Evolutionary conservation across 1,140 invertebrate species (phyloP).

Genomic region (Drosophila trapezifrons): DNA sequence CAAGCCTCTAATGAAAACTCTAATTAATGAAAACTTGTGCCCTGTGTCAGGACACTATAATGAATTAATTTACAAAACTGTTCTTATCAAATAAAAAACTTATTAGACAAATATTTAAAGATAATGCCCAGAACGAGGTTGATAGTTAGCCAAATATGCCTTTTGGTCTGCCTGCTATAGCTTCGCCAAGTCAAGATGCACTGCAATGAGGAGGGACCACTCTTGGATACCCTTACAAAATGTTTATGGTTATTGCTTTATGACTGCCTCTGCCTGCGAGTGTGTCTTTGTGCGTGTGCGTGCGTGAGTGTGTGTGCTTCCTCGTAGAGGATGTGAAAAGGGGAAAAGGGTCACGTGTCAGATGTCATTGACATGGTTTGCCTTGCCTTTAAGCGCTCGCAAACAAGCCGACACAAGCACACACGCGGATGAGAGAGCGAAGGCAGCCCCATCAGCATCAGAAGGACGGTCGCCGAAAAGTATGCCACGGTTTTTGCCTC

Average conservation of each 20-base stretch:
- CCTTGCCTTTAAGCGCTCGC: constrained; percentile 74
- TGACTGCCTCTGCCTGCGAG: constrained; percentile 36
- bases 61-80: no score
- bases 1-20: no score
- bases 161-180: not conserved
- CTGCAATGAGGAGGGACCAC: constrained; percentile 22
- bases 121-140: not conserved
- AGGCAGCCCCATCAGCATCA: constrained; percentile 47
- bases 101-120: not conserved
- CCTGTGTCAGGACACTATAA: no score
- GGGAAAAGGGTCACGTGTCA: constrained; percentile 80
- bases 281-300: constrained; percentile 1
- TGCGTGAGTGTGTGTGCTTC: constrained; percentile 22
- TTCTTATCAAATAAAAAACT: no score
- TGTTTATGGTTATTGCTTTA: constrained; percentile 79
- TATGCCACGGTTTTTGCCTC: constrained; percentile 75
- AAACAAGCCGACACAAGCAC: constrained; percentile 59
- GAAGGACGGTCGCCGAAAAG: constrained; percentile 50
- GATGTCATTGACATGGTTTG: constrained; percentile 82
- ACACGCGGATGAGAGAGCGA: constrained; percentile 8
- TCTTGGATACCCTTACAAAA: constrained; percentile 61
- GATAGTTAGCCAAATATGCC: not conserved
- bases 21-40: no score
- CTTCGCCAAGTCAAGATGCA: constrained; percentile 8
- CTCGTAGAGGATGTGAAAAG: constrained; percentile 40